Percentiles rank a stretch among this genome's conserved stretches.
These are phyloP conservation scores for Grus americana DNA, from an alignment of 2,113 vertebrate genomes.

Conservation along the genomic window DNA sequence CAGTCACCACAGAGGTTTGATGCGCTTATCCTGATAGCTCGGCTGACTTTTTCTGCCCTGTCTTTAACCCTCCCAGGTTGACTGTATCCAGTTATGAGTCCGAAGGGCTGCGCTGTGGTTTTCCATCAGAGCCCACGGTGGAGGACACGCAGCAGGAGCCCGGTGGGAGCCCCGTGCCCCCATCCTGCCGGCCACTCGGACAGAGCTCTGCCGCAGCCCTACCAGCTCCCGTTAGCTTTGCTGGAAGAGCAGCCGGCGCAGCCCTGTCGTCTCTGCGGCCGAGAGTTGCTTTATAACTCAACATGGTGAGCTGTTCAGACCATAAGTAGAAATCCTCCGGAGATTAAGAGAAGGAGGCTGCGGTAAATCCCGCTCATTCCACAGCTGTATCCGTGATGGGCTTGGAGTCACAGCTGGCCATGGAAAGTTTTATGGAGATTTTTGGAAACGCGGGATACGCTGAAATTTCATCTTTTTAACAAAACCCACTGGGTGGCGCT, in stretches of 20 bases:
- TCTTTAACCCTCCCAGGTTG: background rate
- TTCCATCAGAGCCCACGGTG: background rate
- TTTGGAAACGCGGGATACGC: background rate
- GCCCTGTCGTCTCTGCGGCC: background rate
- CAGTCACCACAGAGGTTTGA: background rate
- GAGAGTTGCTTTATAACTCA: background rate
- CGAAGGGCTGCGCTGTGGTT: background rate
- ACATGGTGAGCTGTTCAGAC: background rate
- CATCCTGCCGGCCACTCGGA: accelerated
- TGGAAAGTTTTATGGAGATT: background rate
- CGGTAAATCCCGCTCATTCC: background rate
- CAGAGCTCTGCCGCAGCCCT: background rate
- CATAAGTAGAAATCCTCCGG: background rate
- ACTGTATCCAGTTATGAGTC: background rate
- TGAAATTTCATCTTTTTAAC: background rate
- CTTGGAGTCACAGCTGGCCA: background rate
- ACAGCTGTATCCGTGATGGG: background rate
- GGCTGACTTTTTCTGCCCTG: background rate
- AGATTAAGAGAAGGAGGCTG: background rate
- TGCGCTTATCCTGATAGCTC: background rate
- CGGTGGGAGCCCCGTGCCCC: background rate
- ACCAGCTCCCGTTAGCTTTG: background rate
- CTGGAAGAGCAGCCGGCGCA: background rate
- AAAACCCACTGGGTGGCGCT: background rate
- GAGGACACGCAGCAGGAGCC: accelerated